phyloP scores from a whole-genome alignment of 2,113 vertebrate genomes.

The Pampusana beccarii region DNA sequence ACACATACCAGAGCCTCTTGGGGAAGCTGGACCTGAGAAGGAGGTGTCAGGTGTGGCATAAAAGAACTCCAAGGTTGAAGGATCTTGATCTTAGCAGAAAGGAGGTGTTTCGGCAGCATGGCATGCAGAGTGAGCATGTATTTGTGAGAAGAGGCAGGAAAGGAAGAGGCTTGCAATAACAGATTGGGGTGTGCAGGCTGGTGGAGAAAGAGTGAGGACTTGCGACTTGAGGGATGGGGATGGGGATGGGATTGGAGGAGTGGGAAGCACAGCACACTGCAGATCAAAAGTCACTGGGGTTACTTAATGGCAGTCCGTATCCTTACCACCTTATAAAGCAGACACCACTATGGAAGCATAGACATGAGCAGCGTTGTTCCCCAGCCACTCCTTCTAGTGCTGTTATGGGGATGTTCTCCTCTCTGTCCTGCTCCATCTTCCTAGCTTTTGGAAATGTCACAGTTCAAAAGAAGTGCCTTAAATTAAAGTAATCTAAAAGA shows the following conservation, averaged over 20 bases:
- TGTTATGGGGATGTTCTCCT: not conserved
- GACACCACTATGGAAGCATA: not conserved
- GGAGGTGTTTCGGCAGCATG: not conserved
- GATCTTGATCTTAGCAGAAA: not conserved
- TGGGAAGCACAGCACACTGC: not conserved
- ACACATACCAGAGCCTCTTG: not conserved
- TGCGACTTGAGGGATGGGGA: rapidly evolving
- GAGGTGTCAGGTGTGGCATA: not conserved
- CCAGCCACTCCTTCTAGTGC: not conserved
- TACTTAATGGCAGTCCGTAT: not conserved
- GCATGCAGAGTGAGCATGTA: not conserved
- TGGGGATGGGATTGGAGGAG: not conserved
- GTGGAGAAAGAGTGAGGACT: not conserved
- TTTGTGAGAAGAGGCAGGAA: not conserved
- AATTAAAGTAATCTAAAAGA: not conserved
- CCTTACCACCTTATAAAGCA: not conserved
- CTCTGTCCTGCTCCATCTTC: not conserved
- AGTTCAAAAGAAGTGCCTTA: not conserved
- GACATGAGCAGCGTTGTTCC: rapidly evolving
- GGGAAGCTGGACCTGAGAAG: not conserved
- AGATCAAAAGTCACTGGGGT: not conserved
- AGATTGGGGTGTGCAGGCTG: rapidly evolving
- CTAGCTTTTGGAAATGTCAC: not conserved
- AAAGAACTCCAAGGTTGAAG: not conserved
- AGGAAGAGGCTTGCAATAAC: not conserved